Evolutionary conservation across 2,888 invertebrate genomes (phyloP).

Genomic region (Ophonus ardosiacus): DNA sequence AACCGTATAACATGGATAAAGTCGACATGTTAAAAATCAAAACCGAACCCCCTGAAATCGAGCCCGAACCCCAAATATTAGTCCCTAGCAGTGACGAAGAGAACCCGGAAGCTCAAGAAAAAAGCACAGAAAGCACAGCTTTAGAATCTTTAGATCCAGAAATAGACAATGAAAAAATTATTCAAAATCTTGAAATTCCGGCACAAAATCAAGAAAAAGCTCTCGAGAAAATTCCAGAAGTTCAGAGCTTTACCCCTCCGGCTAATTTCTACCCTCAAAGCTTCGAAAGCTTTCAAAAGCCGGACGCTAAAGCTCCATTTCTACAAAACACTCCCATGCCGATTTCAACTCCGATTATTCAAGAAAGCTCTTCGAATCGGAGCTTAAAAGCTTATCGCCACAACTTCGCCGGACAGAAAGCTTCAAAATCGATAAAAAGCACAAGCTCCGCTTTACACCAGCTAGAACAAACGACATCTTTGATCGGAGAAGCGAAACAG

Average conservation of each 20-base stretch:
- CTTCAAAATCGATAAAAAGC: slow-evolving; percentile 15
- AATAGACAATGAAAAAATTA: slow-evolving; percentile 55
- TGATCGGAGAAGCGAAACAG: slow-evolving; percentile 72
- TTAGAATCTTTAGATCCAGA: slow-evolving; percentile 54
- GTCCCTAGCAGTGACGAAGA: slow-evolving; percentile 69
- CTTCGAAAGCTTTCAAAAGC: slow-evolving; percentile 22
- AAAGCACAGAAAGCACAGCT: slow-evolving; percentile 25
- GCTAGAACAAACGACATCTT: slow-evolving; percentile 73
- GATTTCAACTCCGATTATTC: neutral
- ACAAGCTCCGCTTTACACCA: slow-evolving; percentile 71
- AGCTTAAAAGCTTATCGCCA: slow-evolving; percentile 67
- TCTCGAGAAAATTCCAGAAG: neutral
- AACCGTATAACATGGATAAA: slow-evolving; percentile 63
- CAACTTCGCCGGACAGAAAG: slow-evolving; percentile 65
- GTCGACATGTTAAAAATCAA: slow-evolving; percentile 61
- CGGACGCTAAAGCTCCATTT: slow-evolving; percentile 2
- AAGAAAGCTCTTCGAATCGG: slow-evolving; percentile 56
- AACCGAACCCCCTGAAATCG: slow-evolving; percentile 49
- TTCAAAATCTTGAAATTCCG: slow-evolving; percentile 32
- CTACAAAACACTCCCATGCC: slow-evolving; percentile 15
- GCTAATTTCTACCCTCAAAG: slow-evolving; percentile 20
- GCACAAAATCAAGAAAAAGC: neutral
- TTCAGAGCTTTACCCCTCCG: neutral
- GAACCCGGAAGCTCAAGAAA: slow-evolving; percentile 60
- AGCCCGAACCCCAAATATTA: slow-evolving; percentile 65